These are phyloP conservation scores for Terrapene triunguis DNA, from an alignment of 2,113 vertebrate species.

Conservation along the genomic window DNA sequence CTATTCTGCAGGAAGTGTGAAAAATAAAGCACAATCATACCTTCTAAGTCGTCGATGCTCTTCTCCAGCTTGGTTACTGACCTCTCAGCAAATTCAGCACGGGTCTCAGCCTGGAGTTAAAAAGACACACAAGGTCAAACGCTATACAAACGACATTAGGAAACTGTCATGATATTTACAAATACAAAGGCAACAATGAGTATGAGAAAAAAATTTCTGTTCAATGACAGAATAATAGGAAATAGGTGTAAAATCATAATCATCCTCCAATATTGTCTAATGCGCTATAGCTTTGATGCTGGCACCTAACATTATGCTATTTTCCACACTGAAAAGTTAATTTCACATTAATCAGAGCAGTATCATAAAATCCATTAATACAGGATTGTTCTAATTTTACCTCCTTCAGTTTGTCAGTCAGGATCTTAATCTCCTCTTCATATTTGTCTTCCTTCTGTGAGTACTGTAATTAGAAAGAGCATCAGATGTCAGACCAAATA, in stretches of 20 bases:
- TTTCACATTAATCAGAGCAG: not conserved
- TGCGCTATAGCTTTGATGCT: not conserved
- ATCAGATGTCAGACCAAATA: conserved; percentile 52
- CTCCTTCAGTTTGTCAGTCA: conserved; percentile 99
- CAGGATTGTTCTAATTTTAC: conserved; percentile 74
- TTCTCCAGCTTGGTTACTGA: conserved; percentile 99
- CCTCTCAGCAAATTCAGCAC: conserved; percentile 98
- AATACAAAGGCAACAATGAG: not conserved
- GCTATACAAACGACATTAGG: not conserved
- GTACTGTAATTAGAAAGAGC: conserved; percentile 89
- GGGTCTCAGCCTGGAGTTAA: conserved; percentile 93
- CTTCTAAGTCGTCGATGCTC: conserved; percentile 99
- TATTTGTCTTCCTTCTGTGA: conserved; percentile 99
- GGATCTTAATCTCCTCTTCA: conserved; percentile 99
- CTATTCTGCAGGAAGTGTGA: not conserved
- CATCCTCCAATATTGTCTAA: not conserved
- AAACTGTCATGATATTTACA: not conserved
- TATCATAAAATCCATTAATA: not conserved
- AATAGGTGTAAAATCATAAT: not conserved
- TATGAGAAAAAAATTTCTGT: not conserved
- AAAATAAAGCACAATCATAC: conserved; percentile 80
- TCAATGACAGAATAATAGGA: not conserved
- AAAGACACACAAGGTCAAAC: conserved; percentile 24
- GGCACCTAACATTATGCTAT: not conserved
- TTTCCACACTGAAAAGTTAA: accelerated